Evolutionary conservation across 2,888 invertebrate species (phyloP).

Genomic region (Tenthredo scrophulariae): DNA sequence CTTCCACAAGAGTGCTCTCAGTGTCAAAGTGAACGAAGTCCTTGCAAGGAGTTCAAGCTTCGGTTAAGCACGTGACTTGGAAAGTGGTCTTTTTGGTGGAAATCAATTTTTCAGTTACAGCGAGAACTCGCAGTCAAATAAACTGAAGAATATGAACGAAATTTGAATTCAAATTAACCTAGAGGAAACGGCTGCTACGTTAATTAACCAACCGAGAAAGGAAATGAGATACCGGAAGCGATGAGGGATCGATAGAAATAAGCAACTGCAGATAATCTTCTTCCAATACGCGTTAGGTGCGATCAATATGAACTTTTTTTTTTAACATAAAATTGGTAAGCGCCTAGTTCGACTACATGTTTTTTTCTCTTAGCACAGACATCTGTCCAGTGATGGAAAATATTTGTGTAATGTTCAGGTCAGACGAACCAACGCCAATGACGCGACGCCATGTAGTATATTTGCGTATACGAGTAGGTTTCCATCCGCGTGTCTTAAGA

Average conservation of each 20-base stretch:
- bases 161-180: background rate
- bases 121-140: background rate
- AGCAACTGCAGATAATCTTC: background rate
- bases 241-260: background rate
- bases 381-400: background rate
- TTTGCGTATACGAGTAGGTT: slow-evolving; percentile 22
- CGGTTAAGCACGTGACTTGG: slow-evolving; percentile 32
- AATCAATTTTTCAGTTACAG: slow-evolving; percentile 27
- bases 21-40: slow-evolving; percentile 24
- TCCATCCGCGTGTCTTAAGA: slow-evolving; percentile 23
- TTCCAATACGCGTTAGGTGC: background rate
- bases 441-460: background rate
- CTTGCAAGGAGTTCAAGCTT: slow-evolving; percentile 25
- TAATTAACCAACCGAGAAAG: background rate
- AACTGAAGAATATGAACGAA: background rate
- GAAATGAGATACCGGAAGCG: slow-evolving; percentile 3
- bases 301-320: background rate
- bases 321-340: background rate
- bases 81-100: background rate
- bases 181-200: background rate
- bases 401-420: background rate
- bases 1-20: slow-evolving; percentile 27
- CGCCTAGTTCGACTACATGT: background rate
- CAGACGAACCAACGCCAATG: background rate
- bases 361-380: background rate